Percentiles rank a stretch among this genome's conserved stretches.
These are phyloP conservation scores for Suillia variegata DNA, from an alignment of 2,888 invertebrate genomes.

Conservation along the genomic window DNA sequence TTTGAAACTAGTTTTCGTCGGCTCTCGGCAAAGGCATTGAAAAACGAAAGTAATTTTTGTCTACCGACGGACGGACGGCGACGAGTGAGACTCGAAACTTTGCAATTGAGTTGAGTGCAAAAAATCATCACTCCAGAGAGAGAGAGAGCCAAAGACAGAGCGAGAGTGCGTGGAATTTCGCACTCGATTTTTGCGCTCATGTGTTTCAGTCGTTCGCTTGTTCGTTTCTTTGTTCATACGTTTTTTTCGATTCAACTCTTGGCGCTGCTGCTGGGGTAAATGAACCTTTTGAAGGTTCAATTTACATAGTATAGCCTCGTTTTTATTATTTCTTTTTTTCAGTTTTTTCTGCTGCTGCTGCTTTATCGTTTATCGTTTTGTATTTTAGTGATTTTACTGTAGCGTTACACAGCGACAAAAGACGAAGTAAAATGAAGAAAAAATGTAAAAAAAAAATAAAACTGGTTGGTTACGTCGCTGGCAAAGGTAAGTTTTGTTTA, in stretches of 20 bases:
- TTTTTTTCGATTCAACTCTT: too few species aligned
- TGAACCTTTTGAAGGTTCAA: slow-evolving; percentile 61
- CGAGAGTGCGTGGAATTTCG: slow-evolving; percentile 5
- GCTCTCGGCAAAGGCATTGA: slow-evolving; percentile 61
- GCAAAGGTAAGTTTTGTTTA: slow-evolving; percentile 1
- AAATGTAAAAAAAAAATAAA: slow-evolving; percentile 28
- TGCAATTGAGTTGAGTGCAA: background rate
- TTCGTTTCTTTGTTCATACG: background rate
- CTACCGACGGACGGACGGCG: too few species aligned
- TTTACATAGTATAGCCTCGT: slow-evolving; percentile 47
- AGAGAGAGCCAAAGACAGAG: background rate
- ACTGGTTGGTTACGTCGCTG: slow-evolving; percentile 51
- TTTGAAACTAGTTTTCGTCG: background rate
- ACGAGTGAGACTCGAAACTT: background rate
- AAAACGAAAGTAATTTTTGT: slow-evolving; percentile 62
- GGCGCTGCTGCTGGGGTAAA: slow-evolving; percentile 48
- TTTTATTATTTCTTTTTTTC: background rate
- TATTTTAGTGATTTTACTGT: too few species aligned
- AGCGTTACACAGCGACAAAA: background rate
- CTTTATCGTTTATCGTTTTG: background rate
- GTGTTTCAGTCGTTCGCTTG: slow-evolving; percentile 6
- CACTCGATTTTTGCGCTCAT: background rate
- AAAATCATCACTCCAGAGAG: slow-evolving; percentile 10
- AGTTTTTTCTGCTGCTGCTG: background rate
- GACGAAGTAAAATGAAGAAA: background rate